Base-by-base conservation (phyloP, 2,113 vertebrate genomes). In the Pseudopipra pipra region DNA sequence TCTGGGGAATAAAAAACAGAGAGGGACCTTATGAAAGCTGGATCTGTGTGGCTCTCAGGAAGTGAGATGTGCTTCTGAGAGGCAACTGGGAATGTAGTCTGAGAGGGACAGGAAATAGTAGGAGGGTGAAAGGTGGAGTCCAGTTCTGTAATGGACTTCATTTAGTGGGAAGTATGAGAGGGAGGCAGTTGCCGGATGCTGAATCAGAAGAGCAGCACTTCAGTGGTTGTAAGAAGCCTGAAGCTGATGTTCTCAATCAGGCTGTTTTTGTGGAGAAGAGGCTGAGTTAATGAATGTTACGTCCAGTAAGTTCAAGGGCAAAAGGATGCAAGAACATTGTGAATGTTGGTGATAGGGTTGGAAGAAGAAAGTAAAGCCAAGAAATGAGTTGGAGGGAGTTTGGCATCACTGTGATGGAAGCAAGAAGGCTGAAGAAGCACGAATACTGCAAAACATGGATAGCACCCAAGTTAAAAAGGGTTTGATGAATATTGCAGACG, bases 111-210 rank as follows among this genome's bases (percentile, higher is more conserved):
- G 95, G 96, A 96, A 95, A 16, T 0, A 82, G 78, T 72, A n/a
- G 92, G 90, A 96, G 88, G 72, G 54, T 61, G 49, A 61, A 96
- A 94, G 86, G 96, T 87, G 88, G 85, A 92, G 90, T 67, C 72
- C 39, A 46, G 6, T 67, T 78, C 81, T 87, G n/a, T 83, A 84
- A 84, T 85, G 90, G 70, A 28, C 70, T 81, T 72, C 15, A 55
- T 37, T 83, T 86, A 90, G 46, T 89, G 66, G 68, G 75, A 86
- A 78, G 37, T 30, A 72, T 46, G 90, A 84, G 73, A 84, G 24
- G 21, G 44, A 87, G 6, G 56, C 31, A 15, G 75, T 65, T 68
- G 65, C 54, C 4, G 8, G 82, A 70, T 46, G 27, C 56, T 96
- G 76, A 94, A 79, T 95, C 86, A 92, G 87, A 71, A 65, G 28